A percentile compares a stretch with the other conserved stretches of the same genome.
Evolutionary conservation across 2,113 vertebrate genomes (phyloP).

Genomic region (Triplophysa siluroides): DNA sequence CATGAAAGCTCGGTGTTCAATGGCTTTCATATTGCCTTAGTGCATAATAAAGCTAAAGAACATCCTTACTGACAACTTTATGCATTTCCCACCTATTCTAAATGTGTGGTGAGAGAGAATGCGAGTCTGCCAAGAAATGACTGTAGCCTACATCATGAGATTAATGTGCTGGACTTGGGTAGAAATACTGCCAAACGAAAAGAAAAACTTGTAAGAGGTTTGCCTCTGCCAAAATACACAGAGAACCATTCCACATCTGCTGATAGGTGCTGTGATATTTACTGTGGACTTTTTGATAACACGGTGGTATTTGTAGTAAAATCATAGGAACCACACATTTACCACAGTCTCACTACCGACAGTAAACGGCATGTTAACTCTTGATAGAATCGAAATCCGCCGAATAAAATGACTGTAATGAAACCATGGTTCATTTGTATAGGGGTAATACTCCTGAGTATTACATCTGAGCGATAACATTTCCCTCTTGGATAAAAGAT

Average conservation of each 20-base stretch:
- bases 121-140: constrained; percentile 32
- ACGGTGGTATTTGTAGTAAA: too few relatives aligned
- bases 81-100: constrained; percentile 48
- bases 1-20: not conserved
- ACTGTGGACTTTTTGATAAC: constrained; percentile 6
- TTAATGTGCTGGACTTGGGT: constrained; percentile 30
- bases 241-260: constrained; percentile 26
- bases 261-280: constrained; percentile 36
- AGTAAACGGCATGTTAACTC: too few relatives aligned
- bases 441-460: too few relatives aligned
- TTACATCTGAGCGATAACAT: too few relatives aligned
- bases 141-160: constrained; percentile 3
- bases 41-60: too few relatives aligned
- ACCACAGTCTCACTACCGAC: too few relatives aligned
- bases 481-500: constrained; percentile 49
- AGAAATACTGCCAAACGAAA: constrained; percentile 27
- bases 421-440: too few relatives aligned
- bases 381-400: too few relatives aligned
- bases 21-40: not conserved
- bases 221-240: constrained; percentile 36
- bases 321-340: too few relatives aligned
- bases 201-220: constrained; percentile 27
- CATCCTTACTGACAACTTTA: constrained; percentile 33
- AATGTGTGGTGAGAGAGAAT: constrained; percentile 30
- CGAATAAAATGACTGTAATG: too few relatives aligned